Evolutionary conservation across 2,888 invertebrate species (phyloP).

Genomic region (Incurvaria masculella): DNA sequence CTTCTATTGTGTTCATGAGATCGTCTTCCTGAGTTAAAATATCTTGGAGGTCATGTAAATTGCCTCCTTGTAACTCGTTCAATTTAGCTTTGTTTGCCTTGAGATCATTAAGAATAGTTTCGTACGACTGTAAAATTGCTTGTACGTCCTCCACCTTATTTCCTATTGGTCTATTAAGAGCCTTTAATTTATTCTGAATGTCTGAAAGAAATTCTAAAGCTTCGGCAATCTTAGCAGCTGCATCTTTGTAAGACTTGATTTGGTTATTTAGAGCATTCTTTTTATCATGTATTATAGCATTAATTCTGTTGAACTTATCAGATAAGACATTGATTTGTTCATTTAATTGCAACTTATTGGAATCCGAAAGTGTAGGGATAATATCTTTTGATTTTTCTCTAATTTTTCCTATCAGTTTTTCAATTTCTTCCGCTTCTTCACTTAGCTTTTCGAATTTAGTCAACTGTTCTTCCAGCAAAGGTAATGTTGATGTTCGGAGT

Average conservation of each 20-base stretch:
- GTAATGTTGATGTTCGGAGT: constrained; percentile 73
- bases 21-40: constrained; percentile 82
- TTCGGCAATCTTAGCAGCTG: constrained; percentile 75
- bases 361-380: constrained; percentile 75
- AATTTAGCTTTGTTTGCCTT: constrained; percentile 76
- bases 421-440: constrained; percentile 69
- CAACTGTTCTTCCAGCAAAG: constrained; percentile 82
- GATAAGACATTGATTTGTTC: constrained; percentile 76
- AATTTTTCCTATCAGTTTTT: constrained; percentile 69
- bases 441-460: constrained; percentile 80
- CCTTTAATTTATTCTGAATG: constrained; percentile 80
- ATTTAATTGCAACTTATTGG: constrained; percentile 79
- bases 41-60: constrained; percentile 74
- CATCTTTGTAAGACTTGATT: constrained; percentile 77
- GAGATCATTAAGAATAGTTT: constrained; percentile 71
- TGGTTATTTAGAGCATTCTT: constrained; percentile 70
- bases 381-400: constrained; percentile 78
- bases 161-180: constrained; percentile 82
- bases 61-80: constrained; percentile 72
- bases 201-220: constrained; percentile 75
- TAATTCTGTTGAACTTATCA: constrained; percentile 74
- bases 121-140: constrained; percentile 73
- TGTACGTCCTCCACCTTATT: constrained; percentile 87
- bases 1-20: constrained; percentile 79
- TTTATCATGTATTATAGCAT: constrained; percentile 72